These are phyloP conservation scores for Trematocara nigrifrons DNA, from an alignment of 2,113 vertebrate genomes.

Conservation along the genomic window DNA sequence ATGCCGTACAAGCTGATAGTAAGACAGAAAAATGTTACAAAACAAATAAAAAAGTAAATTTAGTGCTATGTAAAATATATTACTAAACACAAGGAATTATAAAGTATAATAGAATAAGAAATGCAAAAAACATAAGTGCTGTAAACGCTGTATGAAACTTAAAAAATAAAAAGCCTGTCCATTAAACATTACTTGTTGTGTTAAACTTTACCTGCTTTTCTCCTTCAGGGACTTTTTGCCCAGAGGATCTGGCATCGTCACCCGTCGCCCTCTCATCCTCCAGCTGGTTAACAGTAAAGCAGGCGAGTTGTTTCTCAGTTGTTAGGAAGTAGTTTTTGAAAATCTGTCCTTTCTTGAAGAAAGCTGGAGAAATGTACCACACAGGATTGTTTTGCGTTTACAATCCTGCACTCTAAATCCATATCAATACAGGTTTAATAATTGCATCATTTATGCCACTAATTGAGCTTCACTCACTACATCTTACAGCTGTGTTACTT, in stretches of 20 bases:
- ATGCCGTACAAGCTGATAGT: accelerated
- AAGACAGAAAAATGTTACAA: neutral
- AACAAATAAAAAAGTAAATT: neutral
- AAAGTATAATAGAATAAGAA: neutral
- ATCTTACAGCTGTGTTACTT: neutral
- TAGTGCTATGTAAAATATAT: neutral
- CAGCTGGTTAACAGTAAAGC: slow-evolving; percentile 91
- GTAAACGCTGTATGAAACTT: neutral
- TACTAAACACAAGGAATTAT: neutral
- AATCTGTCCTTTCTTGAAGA: neutral
- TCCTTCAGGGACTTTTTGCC: slow-evolving; percentile 87
- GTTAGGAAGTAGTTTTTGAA: neutral
- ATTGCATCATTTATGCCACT: neutral
- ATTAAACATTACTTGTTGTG: neutral
- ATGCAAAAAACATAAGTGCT: neutral
- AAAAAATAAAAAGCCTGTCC: neutral
- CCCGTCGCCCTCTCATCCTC: slow-evolving; percentile 88
- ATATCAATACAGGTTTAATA: neutral
- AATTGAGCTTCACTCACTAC: neutral
- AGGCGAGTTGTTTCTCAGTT: slow-evolving; percentile 60
- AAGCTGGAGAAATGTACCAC: neutral
- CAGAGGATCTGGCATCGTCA: slow-evolving; percentile 91
- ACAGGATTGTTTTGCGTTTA: accelerated
- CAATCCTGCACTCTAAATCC: neutral
- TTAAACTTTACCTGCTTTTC: neutral